Base-by-base conservation (phyloP, 23 tunicate species). In the Diplosoma virens region DNA sequence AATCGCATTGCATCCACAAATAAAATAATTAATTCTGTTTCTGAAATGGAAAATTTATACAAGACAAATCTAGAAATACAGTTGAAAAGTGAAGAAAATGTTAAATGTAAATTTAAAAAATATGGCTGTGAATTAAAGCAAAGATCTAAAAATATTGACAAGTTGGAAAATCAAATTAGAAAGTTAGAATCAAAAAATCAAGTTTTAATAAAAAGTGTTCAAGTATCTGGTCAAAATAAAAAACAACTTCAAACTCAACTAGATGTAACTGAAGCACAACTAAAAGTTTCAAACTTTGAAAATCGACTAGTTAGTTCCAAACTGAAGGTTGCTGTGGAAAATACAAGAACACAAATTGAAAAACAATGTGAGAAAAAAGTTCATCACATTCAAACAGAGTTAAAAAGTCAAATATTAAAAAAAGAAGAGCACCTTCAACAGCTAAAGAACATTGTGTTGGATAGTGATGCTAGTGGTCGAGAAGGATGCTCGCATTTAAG, bases 141-240 rank as follows among this genome's bases (percentile, higher is more conserved):
- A 20, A 81, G 61, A 25, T n/a, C 71, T 25, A 85, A 81, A 69
- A 87, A 92, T 18, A 69, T 85, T 37, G 73, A 68, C 0, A 85
- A 88, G 75, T 37, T 92, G 75, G 97, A 92, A 47, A 70, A 81
- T 45, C 91, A 92, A 75, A 81, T 92, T 32, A 82, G 79, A 33
- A 92, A 85, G 53, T 84, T 92, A 0, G 97, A 92, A 59, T 84
- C 97, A 30, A 92, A 92, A 82, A 92, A 92, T 76, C 97, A 92
- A 77, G 92, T 92, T n/a, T 64, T 92, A 26, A 61, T 84, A 2
- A 80, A 71, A 47, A 92, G 92, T 6, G 80, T 92, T 24, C 80
- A 84, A 81, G 84, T 85, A 3, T 92, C 61, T 77, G 97, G 85
- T 33, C 80, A 81, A 25, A 92, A 92, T 32, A 92, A 92, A 47